These are phyloP conservation scores for Morelia viridis DNA, from an alignment of 2,797 vertebrate genomes.

Conservation along the genomic window DNA sequence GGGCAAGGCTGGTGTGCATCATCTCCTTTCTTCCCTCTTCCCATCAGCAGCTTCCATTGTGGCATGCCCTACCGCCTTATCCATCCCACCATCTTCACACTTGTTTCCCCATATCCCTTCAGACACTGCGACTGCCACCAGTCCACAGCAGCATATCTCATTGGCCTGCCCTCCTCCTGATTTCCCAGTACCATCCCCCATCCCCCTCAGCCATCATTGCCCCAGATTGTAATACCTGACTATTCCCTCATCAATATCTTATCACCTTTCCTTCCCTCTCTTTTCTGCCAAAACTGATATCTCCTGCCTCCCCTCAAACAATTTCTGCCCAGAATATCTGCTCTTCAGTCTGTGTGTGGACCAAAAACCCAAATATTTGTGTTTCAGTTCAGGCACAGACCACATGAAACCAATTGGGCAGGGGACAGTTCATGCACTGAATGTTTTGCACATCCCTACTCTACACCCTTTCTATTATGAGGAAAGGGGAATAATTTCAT, in stretches of 20 bases:
- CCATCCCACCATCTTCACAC: neutral
- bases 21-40: neutral
- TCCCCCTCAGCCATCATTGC: neutral
- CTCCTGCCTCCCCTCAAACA: neutral
- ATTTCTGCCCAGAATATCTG: neutral
- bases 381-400: neutral
- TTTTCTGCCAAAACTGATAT: neutral
- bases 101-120: neutral
- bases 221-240: neutral
- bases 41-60: neutral
- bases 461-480: neutral
- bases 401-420: neutral
- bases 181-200: neutral
- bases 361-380: neutral
- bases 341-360: neutral
- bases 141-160: neutral
- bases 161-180: neutral
- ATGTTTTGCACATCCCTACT: neutral
- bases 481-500: neutral
- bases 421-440: neutral
- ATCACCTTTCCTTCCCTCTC: neutral
- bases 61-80: neutral
- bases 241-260: neutral
- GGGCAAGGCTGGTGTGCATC: neutral
- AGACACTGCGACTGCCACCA: neutral